Conservation (phyloP, 2,797 vertebrate species). For the Vespertilio murinus region DNA sequence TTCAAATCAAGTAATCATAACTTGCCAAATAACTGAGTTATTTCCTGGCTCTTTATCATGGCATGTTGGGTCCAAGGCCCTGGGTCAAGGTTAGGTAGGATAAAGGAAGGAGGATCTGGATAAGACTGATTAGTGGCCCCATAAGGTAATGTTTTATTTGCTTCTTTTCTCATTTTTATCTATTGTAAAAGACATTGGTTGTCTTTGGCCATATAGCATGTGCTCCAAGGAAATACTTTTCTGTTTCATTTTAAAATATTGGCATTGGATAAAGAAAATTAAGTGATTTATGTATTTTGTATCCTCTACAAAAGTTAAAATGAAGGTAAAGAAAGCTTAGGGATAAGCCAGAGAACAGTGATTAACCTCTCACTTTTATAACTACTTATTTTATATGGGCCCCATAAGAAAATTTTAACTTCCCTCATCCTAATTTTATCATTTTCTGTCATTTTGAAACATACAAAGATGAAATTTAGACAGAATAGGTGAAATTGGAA, state of each 20-base stretch:
- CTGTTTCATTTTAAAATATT: constrained; percentile 39
- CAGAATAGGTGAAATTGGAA: background rate
- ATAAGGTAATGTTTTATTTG: background rate
- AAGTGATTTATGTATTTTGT: background rate
- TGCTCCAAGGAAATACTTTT: constrained; percentile 1
- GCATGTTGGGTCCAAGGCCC: background rate
- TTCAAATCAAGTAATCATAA: constrained; percentile 31
- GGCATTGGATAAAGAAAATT: constrained; percentile 32
- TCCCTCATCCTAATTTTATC: background rate
- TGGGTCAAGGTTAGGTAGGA: background rate
- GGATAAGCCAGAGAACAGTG: background rate
- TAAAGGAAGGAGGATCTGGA: background rate
- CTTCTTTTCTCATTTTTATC: background rate
- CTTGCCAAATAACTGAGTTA: background rate
- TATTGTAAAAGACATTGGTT: background rate
- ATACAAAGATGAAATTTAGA: constrained; percentile 25
- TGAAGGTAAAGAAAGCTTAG: background rate
- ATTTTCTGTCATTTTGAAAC: background rate
- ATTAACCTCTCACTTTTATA: background rate
- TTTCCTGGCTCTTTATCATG: background rate
- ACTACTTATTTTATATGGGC: background rate
- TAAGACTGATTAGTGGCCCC: background rate
- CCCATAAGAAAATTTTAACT: background rate
- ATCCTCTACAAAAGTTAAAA: constrained; percentile 24
- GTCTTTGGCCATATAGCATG: background rate